Evolutionary conservation across 2,797 vertebrate genomes (phyloP), one percentile per base, ranked within the genome.

Genomic region (Ctenochaetus hawaiiensis): DNA sequence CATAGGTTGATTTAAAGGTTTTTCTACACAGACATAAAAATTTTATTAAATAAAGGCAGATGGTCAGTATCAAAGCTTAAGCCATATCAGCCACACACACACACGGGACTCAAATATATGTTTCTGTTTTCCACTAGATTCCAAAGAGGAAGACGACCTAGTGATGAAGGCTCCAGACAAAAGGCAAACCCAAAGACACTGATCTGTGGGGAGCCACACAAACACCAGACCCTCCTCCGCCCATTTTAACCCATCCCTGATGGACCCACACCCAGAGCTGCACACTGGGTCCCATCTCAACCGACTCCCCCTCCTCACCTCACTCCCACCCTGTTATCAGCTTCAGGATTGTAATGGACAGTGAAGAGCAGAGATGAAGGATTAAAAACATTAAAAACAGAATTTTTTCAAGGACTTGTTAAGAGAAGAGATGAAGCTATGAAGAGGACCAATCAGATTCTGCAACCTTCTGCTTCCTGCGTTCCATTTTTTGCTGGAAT

Each of bases 131-230:
- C 44, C 6, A 3, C 30, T 23, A 91, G 86, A 83, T 59, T 72
- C 81, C 52, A 92, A 67, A 90, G 91, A 94, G 26, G 84, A 91
- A 26, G 88, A 75, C 2, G 85, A 67, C 2, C 52, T 76, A 22
- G 39, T 57, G 76, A 80, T 85, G 82, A 95, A 89, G 75, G 81
- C 70, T 76, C 80, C 82, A 20, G 90, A 92, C 62, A 94, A 93
- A 84, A 91, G 81, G 76, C 89, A 62, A 41, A 90, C 16, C 66
- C 83, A 72, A 88, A 91, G 78, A 77, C 89, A 93, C 72, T 94
- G 86, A 91, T 62, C 53, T 44, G 17, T 34, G 44, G 58, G 43
- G 52, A 71, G 34, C 49, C 23, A 8, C 23, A 6, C 20, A 23
- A 62, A 23, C 30, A 34, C 30, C 30, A 34, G 30, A 54, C 53